These are phyloP conservation scores for Rhinella marina DNA, from an alignment of 2,797 vertebrate species.

Conservation along the genomic window DNA sequence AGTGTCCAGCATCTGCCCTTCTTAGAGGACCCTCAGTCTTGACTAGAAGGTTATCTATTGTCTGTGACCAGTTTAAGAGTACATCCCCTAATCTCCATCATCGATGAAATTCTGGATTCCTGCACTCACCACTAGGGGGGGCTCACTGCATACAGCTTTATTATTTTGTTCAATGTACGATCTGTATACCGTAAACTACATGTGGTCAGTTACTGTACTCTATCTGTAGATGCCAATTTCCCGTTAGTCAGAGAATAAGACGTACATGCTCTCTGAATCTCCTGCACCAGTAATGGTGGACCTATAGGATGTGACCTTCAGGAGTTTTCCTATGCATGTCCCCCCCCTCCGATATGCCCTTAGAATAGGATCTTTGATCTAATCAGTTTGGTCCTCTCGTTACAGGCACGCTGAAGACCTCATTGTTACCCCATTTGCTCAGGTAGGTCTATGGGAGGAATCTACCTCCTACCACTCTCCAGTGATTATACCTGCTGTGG, in stretches of 20 bases:
- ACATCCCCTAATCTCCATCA: background rate
- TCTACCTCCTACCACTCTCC: background rate
- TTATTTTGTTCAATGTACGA: background rate
- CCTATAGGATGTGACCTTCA: background rate
- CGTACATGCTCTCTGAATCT: no score
- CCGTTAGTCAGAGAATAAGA: no score
- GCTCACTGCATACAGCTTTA: background rate
- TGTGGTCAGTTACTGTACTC: no score
- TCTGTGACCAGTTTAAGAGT: background rate
- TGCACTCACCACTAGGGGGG: background rate
- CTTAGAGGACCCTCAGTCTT: no score
- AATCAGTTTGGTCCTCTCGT: conserved; percentile 1
- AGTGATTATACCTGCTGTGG: background rate
- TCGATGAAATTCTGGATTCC: background rate
- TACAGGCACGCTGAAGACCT: conserved; percentile 90
- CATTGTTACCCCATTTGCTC: conserved; percentile 94
- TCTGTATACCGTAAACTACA: no score
- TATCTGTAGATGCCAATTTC: no score
- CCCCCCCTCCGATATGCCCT: background rate
- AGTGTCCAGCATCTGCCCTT: no score
- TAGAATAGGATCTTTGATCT: background rate
- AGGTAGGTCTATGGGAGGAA: conserved; percentile 75
- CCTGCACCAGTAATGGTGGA: background rate
- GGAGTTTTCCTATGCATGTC: background rate
- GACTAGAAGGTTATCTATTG: no score